Evolutionary conservation across 2,888 invertebrate genomes (phyloP).

Genomic region (Caenorhabditis becei): DNA sequence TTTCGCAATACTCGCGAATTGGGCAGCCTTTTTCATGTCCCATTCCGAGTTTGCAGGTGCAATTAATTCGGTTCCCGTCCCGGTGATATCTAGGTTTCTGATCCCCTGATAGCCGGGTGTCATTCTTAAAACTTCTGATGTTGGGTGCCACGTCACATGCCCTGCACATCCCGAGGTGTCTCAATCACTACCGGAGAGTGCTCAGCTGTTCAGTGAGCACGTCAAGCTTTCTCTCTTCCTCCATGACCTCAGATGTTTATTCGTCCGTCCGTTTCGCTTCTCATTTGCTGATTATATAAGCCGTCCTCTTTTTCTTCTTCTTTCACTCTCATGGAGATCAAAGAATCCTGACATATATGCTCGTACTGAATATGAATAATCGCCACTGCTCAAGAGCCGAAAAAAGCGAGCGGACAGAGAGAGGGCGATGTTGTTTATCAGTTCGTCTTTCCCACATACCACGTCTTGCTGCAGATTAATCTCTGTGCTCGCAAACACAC

Average conservation of each 20-base stretch:
- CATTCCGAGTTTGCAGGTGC: background rate
- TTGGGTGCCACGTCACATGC: conserved; percentile 13
- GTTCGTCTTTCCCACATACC: conserved; percentile 7
- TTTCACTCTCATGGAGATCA: background rate
- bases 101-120: background rate
- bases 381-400: background rate
- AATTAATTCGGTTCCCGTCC: too few relatives aligned
- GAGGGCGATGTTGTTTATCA: conserved; percentile 37
- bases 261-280: conserved; percentile 7
- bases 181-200: conserved; percentile 14
- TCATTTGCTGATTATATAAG: conserved; percentile 22
- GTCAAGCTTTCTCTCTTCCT: conserved; percentile 7
- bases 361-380: conserved; percentile 4
- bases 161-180: background rate
- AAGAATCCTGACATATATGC: conserved; percentile 15
- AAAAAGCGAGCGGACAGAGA: background rate
- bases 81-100: background rate
- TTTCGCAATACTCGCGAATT: conserved; percentile 8
- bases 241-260: conserved; percentile 26
- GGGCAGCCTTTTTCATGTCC: background rate
- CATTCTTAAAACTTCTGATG: background rate
- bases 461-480: conserved; percentile 31
- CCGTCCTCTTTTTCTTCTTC: background rate
- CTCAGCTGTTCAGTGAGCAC: conserved; percentile 24
- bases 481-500: conserved; percentile 16